Conservation (phyloP, 2,888 invertebrate genomes). For the Boloria selene region DNA sequence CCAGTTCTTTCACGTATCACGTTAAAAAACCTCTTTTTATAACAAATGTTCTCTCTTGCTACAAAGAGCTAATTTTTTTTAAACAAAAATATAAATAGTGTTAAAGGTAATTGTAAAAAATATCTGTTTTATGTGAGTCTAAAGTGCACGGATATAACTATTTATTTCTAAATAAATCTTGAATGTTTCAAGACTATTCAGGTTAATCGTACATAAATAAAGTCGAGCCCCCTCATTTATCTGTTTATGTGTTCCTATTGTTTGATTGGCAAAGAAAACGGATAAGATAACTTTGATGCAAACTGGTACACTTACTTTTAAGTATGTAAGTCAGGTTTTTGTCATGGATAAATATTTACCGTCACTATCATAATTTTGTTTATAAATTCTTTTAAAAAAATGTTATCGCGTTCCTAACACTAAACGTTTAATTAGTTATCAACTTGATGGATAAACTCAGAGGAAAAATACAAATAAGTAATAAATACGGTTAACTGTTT, state of each 20-base stretch:
- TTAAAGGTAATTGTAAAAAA: too few species aligned
- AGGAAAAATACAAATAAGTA: slow-evolving; percentile 8
- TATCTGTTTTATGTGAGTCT: too few species aligned
- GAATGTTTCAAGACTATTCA: too few species aligned
- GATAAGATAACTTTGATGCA: slow-evolving; percentile 45
- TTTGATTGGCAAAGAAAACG: slow-evolving; percentile 52
- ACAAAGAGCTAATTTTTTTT: too few species aligned
- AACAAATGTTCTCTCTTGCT: too few species aligned
- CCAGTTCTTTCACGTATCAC: too few species aligned
- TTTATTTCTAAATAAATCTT: too few species aligned
- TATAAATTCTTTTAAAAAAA: background rate
- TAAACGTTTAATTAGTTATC: background rate
- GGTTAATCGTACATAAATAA: slow-evolving; percentile 42
- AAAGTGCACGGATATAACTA: too few species aligned
- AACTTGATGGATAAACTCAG: background rate
- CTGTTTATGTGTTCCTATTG: slow-evolving; percentile 46
- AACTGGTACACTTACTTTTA: slow-evolving; percentile 31
- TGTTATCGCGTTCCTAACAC: background rate
- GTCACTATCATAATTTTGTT: background rate
- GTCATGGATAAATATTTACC: background rate
- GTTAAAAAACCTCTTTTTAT: too few species aligned
- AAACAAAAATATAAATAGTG: too few species aligned
- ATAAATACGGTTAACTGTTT: slow-evolving; percentile 1
- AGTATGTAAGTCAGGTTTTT: slow-evolving; percentile 13
- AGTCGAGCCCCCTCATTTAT: slow-evolving; percentile 58